A percentile compares a stretch with the other conserved stretches of the same genome.
phyloP scores from a whole-genome alignment of 1,140 invertebrate genomes.

The Scaptodrosophila lebanonensis region DNA sequence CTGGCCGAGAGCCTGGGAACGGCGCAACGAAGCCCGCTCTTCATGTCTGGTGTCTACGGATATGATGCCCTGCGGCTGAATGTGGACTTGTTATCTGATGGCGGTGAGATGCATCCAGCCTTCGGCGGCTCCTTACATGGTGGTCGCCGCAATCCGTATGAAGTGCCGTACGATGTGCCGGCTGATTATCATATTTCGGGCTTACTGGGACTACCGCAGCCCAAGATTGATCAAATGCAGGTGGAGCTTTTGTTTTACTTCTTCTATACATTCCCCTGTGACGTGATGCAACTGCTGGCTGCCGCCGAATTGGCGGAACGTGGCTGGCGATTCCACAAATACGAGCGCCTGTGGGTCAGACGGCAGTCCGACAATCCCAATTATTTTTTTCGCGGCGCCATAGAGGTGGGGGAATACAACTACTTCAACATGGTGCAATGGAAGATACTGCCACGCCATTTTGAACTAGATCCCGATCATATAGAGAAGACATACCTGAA shows the following conservation, averaged over 20 bases:
- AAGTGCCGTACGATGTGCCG: conserved; percentile 16
- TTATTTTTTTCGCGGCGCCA: conserved; percentile 19
- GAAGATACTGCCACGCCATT: conserved; percentile 35
- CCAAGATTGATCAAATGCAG: conserved; percentile 48
- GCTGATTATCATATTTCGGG: neutral
- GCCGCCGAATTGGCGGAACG: conserved; percentile 55
- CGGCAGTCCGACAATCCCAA: conserved; percentile 52
- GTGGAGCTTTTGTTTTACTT: conserved; percentile 49
- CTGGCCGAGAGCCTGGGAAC: conserved; percentile 26
- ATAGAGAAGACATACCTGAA: conserved; percentile 49
- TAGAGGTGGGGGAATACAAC: conserved; percentile 54
- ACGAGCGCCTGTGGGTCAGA: conserved; percentile 37
- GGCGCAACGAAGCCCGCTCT: conserved; percentile 6
- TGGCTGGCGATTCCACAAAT: conserved; percentile 49
- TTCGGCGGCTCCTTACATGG: conserved; percentile 30
- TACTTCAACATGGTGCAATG: conserved; percentile 57
- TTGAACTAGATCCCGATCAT: conserved; percentile 36
- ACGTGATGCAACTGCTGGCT: conserved; percentile 58
- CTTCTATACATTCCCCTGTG: conserved; percentile 49
- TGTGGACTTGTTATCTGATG: conserved; percentile 1
- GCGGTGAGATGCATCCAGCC: conserved; percentile 11
- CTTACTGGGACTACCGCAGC: conserved; percentile 18
- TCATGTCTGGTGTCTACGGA: conserved; percentile 18
- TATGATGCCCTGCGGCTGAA: conserved; percentile 7
- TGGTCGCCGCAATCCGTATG: conserved; percentile 15